These are phyloP conservation scores for Lasioglossum oenotherae DNA, from an alignment of 2,888 invertebrate genomes.

Conservation along the genomic window DNA sequence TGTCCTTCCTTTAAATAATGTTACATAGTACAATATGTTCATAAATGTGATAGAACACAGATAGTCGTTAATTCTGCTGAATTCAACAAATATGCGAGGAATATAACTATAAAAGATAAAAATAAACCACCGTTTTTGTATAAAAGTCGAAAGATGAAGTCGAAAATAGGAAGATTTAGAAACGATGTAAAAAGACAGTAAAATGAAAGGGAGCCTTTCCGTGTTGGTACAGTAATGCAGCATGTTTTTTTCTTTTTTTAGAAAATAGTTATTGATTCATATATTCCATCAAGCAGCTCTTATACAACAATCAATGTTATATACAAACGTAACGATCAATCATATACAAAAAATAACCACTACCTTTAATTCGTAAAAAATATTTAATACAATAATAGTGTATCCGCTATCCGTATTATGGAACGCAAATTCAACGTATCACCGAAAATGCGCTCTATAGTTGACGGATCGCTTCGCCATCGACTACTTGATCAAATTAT, in stretches of 20 bases:
- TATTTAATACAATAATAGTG: constrained; percentile 62
- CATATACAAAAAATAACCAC: constrained; percentile 75
- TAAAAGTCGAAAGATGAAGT: constrained; percentile 12
- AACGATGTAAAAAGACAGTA: constrained; percentile 13
- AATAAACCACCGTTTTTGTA: not conserved
- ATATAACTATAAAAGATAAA: constrained; percentile 12
- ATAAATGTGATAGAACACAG: constrained; percentile 1
- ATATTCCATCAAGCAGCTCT: constrained; percentile 76
- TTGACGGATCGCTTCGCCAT: constrained; percentile 47
- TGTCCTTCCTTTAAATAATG: constrained; percentile 30
- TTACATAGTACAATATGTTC: constrained; percentile 32
- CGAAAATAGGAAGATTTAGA: constrained; percentile 13
- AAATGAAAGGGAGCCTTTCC: constrained; percentile 33
- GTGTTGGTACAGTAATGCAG: constrained; percentile 42
- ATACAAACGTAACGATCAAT: constrained; percentile 77
- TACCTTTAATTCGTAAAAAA: constrained; percentile 76
- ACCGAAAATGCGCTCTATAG: constrained; percentile 38
- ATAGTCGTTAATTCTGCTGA: not conserved
- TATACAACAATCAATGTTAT: constrained; percentile 78
- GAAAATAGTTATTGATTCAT: constrained; percentile 76
- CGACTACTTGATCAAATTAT: constrained; percentile 46
- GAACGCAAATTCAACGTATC: constrained; percentile 47
- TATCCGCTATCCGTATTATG: constrained; percentile 32
- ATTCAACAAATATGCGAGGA: not conserved
- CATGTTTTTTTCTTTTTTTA: constrained; percentile 51